Evolutionary conservation across 2,888 invertebrate species (phyloP).

Genomic region (Cyclophora punctaria): DNA sequence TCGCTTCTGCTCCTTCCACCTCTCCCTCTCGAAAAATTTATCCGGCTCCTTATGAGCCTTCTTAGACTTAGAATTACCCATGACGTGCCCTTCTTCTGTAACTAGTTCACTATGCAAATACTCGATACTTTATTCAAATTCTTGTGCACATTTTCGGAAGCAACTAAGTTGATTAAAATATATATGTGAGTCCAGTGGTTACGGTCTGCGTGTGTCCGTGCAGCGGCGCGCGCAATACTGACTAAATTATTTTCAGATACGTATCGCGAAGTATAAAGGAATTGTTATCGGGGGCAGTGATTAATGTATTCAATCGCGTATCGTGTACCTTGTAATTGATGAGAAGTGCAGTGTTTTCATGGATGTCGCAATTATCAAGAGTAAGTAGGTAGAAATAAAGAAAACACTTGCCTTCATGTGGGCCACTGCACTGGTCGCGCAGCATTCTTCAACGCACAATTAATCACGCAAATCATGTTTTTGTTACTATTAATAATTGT

Average conservation of each 20-base stretch:
- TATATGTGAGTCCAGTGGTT: background rate
- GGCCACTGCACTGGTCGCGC: slow-evolving; percentile 17
- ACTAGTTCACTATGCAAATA: background rate
- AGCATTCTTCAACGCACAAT: slow-evolving; percentile 22
- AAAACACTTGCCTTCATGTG: background rate
- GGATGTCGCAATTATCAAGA: slow-evolving; percentile 10
- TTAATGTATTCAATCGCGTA: slow-evolving; percentile 36
- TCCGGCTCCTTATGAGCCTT: slow-evolving; percentile 55
- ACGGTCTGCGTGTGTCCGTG: slow-evolving; percentile 15
- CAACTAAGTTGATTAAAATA: background rate
- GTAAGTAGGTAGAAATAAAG: background rate
- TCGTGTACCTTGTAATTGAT: slow-evolving; percentile 28
- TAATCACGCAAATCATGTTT: too few species aligned
- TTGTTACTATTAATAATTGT: too few species aligned
- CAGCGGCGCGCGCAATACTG: slow-evolving; percentile 38
- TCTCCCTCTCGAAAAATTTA: slow-evolving; percentile 57
- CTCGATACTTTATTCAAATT: background rate
- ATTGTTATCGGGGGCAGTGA: slow-evolving; percentile 48
- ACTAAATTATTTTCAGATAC: slow-evolving; percentile 31
- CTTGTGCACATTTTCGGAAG: slow-evolving; percentile 20
- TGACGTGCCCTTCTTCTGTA: slow-evolving; percentile 14
- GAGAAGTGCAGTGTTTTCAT: slow-evolving; percentile 38
- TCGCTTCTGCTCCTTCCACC: slow-evolving; percentile 49
- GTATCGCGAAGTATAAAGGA: slow-evolving; percentile 33
- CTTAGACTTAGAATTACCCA: slow-evolving; percentile 65